Conservation (phyloP, 2,113 vertebrate genomes). For the Nyctibius bracteatus region DNA sequence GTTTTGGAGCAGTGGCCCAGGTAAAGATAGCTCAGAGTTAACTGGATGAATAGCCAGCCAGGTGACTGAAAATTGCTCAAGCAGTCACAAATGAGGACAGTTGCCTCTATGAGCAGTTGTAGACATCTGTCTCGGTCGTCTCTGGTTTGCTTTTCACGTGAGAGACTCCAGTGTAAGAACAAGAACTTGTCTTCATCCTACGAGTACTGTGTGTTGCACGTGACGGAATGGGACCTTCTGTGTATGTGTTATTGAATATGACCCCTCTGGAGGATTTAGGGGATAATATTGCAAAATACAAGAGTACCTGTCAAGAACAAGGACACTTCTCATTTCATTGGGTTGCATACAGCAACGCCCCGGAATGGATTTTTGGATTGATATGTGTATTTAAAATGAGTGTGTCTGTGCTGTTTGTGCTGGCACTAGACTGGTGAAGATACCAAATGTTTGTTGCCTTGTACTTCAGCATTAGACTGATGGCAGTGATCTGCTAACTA, state of each 20-base stretch:
- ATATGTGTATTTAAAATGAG: neutral
- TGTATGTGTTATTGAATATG: neutral
- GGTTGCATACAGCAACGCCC: neutral
- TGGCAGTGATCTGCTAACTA: neutral
- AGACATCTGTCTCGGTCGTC: neutral
- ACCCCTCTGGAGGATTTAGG: neutral
- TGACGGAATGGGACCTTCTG: neutral
- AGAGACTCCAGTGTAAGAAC: neutral
- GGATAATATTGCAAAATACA: neutral
- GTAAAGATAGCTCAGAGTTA: neutral
- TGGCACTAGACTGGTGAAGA: neutral
- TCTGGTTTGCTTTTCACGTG: neutral
- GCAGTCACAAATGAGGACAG: neutral
- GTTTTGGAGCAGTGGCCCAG: neutral
- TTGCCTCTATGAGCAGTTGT: neutral
- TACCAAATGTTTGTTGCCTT: neutral
- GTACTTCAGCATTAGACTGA: neutral
- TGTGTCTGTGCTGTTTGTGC: neutral
- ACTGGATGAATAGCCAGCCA: neutral
- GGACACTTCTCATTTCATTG: neutral
- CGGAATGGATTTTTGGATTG: neutral
- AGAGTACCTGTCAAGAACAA: neutral
- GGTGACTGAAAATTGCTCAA: neutral
- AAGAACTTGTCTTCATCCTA: neutral
- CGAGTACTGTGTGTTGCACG: rapidly evolving